Percentiles rank a stretch among this genome's conserved stretches.
phyloP scores from a whole-genome alignment of 2,113 vertebrate genomes.

The Pangasianodon hypophthalmus region DNA sequence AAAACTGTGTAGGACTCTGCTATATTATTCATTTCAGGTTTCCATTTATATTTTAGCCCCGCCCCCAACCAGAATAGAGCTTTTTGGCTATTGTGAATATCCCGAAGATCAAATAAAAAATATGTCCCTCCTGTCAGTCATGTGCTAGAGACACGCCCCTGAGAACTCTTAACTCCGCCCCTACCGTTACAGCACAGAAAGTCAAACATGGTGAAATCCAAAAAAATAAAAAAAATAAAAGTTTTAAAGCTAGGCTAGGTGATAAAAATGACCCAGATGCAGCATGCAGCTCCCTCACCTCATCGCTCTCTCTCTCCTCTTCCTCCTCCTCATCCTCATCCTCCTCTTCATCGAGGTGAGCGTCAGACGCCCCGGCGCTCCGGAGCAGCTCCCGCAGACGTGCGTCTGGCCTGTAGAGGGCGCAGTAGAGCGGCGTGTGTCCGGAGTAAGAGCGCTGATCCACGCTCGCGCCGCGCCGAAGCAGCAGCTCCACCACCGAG shows the following conservation, averaged over 20 bases:
- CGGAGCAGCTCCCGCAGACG: slow-evolving; percentile 68
- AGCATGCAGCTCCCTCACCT: background rate
- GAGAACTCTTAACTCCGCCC: background rate
- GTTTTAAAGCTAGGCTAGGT: background rate
- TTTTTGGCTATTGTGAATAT: background rate
- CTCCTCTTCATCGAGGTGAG: slow-evolving; percentile 54
- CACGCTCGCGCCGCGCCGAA: slow-evolving; percentile 64
- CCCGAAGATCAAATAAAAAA: background rate
- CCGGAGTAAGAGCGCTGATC: slow-evolving; percentile 72
- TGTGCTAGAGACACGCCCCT: background rate
- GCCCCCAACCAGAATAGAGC: background rate
- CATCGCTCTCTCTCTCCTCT: slow-evolving; percentile 40
- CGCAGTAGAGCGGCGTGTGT: slow-evolving; percentile 74
- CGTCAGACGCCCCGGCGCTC: slow-evolving; percentile 67
- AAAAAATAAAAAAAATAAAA: background rate
- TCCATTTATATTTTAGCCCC: background rate
- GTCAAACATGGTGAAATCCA: background rate
- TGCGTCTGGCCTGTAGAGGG: slow-evolving; percentile 67
- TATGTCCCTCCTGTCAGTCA: background rate
- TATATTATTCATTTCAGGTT: background rate
- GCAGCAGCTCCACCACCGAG: slow-evolving; percentile 66
- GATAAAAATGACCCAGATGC: background rate
- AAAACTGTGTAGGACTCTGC: background rate
- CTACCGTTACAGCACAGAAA: background rate
- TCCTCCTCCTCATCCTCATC: slow-evolving; percentile 61